These are phyloP conservation scores for Drosophila testacea DNA, from an alignment of 2,888 invertebrate species.

Conservation along the genomic window DNA sequence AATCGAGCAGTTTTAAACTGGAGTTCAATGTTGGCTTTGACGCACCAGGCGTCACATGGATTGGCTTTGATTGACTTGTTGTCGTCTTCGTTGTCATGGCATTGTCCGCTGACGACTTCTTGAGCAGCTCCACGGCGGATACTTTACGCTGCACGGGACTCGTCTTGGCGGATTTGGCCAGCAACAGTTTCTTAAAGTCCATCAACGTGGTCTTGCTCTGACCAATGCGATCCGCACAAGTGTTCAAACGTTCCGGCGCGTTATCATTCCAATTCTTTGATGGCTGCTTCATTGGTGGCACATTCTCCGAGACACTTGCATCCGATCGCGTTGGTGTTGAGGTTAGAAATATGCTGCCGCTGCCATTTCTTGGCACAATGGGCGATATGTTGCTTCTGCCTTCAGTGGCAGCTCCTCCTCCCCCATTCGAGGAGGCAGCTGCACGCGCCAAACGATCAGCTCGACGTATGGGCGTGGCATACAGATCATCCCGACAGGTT, in stretches of 20 bases:
- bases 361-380: constrained; percentile 88
- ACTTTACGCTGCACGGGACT: constrained; percentile 87
- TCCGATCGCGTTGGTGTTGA: constrained; percentile 88
- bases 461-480: constrained; percentile 84
- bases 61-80: constrained; percentile 34
- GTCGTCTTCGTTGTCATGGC: not conserved
- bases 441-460: constrained; percentile 80
- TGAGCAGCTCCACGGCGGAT: constrained; percentile 92
- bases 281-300: constrained; percentile 81
- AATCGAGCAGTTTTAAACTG: constrained; percentile 88
- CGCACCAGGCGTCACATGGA: constrained; percentile 35
- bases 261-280: constrained; percentile 78
- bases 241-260: constrained; percentile 84
- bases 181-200: constrained; percentile 92
- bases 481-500: constrained; percentile 83
- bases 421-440: constrained; percentile 41
- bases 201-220: constrained; percentile 91
- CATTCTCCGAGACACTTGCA: constrained; percentile 49
- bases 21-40: constrained; percentile 80
- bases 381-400: constrained; percentile 87
- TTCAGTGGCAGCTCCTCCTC: constrained; percentile 4
- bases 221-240: constrained; percentile 89
- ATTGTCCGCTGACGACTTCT: constrained; percentile 85
- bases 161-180: constrained; percentile 91
- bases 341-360: constrained; percentile 87